A percentile compares a stretch with the other conserved stretches of the same genome.
Evolutionary conservation across 23 tunicate species (phyloP).

Genomic region (Halocynthia aurantium): DNA sequence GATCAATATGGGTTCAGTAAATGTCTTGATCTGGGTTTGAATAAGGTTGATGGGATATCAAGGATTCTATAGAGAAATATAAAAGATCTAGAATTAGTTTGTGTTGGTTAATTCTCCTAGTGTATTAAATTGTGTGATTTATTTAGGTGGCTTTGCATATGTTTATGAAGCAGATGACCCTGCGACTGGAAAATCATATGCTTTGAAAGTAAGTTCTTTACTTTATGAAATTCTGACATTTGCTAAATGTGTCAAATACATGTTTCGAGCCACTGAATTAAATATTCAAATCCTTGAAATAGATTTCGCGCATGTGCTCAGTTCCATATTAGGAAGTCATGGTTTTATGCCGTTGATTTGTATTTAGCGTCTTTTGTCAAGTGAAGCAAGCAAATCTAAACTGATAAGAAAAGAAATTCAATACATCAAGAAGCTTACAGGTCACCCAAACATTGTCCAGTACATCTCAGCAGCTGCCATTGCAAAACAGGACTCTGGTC

Average conservation of each 20-base stretch:
- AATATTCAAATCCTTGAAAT: no score
- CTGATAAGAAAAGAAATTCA: slow-evolving; percentile 81
- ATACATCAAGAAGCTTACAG: slow-evolving; percentile 58
- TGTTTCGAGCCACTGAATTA: no score
- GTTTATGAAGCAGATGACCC: slow-evolving; percentile 94
- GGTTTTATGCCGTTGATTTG: neutral
- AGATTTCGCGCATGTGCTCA: neutral
- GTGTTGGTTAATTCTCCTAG: neutral
- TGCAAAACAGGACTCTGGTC: slow-evolving; percentile 65
- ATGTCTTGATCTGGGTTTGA: no score
- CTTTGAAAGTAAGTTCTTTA: slow-evolving; percentile 62
- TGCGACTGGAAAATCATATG: slow-evolving; percentile 43
- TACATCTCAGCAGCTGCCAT: slow-evolving; percentile 75
- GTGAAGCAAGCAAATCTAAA: slow-evolving; percentile 69
- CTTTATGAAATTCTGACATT: no score
- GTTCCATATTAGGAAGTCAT: neutral
- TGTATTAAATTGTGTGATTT: neutral
- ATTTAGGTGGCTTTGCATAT: slow-evolving; percentile 93
- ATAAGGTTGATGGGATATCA: neutral
- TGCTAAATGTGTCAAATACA: no score
- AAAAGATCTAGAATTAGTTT: neutral
- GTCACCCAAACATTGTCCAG: slow-evolving; percentile 76
- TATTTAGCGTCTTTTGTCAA: slow-evolving; percentile 71
- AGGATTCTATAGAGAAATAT: neutral
- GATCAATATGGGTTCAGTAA: no score